These are phyloP conservation scores for Carollia perspicillata DNA, from an alignment of 2,113 vertebrate species.

Conservation along the genomic window DNA sequence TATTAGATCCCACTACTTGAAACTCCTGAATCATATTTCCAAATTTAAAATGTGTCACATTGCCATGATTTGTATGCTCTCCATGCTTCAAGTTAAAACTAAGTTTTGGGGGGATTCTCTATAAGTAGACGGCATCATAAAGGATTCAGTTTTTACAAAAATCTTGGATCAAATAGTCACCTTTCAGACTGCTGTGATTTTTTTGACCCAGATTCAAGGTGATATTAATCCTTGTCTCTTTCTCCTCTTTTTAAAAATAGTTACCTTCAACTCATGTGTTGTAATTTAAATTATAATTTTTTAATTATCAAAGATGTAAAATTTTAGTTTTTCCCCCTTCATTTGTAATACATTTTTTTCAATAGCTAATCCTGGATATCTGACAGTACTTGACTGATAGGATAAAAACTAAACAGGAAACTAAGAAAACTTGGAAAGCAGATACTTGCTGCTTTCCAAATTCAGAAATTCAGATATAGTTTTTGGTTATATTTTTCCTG, in stretches of 20 bases:
- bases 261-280: not conserved
- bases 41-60: not conserved
- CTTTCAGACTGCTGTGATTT: not conserved
- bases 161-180: not conserved
- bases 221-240: not conserved
- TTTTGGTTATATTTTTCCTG: not conserved
- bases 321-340: not conserved
- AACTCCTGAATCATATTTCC: not conserved
- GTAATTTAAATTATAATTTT: not conserved
- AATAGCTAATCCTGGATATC: not conserved
- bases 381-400: not conserved
- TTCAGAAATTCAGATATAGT: not conserved
- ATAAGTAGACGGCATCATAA: not conserved
- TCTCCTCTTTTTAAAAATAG: not conserved
- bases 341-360: not conserved
- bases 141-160: not conserved
- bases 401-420: not conserved
- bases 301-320: not conserved
- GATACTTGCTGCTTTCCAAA: not conserved
- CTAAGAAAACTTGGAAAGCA: not conserved
- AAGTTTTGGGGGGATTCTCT: not conserved
- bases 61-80: not conserved
- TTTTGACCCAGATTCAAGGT: not conserved
- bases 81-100: not conserved
- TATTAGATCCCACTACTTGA: not conserved